These are phyloP conservation scores for Laupala kohalensis DNA, from an alignment of 1,140 invertebrate genomes.

Conservation along the genomic window DNA sequence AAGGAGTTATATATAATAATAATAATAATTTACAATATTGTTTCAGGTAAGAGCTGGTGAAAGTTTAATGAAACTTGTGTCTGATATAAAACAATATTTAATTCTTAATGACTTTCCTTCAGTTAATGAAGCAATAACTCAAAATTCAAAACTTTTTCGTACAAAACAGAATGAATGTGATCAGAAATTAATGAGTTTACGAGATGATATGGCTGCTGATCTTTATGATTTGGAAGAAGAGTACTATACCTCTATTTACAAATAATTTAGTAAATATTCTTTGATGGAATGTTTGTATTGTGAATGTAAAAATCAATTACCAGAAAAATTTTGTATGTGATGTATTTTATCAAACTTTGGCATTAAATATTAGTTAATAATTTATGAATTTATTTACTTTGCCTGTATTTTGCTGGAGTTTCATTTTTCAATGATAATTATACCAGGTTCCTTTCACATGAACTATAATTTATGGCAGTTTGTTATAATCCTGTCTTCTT, in stretches of 20 bases:
- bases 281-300: not conserved
- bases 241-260: conserved; percentile 91
- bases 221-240: conserved; percentile 94
- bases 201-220: conserved; percentile 91
- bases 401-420: too few relatives aligned
- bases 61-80: conserved; percentile 89
- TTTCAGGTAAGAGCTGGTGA: conserved; percentile 71
- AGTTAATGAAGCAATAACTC: conserved; percentile 87
- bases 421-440: too few relatives aligned
- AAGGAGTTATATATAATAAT: not conserved
- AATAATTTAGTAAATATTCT: conserved; percentile 33
- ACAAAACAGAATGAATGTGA: conserved; percentile 85
- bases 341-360: not conserved
- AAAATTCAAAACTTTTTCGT: conserved; percentile 79
- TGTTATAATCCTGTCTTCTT: too few relatives aligned
- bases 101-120: conserved; percentile 95
- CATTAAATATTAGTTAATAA: not conserved
- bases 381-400: not conserved
- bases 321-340: not conserved
- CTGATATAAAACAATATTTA: conserved; percentile 91
- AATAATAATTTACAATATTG: not conserved
- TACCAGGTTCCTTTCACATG: too few relatives aligned
- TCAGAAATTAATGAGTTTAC: conserved; percentile 76
- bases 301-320: not conserved
- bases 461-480: too few relatives aligned